Conservation (phyloP, 1,140 invertebrate genomes). For the Metopolophium dirhodum region DNA sequence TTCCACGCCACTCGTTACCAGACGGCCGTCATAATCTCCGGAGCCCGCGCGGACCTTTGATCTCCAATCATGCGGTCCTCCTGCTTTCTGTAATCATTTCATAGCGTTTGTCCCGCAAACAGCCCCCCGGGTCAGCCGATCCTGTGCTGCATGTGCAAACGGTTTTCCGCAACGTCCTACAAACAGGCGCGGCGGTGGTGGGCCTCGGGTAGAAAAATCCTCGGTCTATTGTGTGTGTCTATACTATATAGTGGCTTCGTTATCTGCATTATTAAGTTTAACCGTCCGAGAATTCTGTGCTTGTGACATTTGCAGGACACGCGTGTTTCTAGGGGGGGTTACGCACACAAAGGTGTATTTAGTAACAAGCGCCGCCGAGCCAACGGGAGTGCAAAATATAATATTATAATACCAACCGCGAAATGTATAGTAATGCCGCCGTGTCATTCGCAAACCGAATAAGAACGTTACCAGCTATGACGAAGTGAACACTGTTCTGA, state of each 20-base stretch:
- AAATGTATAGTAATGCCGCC: not conserved
- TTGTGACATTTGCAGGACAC: not conserved
- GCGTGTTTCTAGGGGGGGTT: not conserved
- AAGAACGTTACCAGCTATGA: not conserved
- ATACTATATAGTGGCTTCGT: not conserved
- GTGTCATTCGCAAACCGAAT: not conserved
- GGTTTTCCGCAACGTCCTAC: not conserved
- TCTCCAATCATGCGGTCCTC: not conserved
- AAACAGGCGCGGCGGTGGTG: too few species aligned
- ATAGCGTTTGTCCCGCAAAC: constrained; percentile 22
- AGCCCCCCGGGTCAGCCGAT: constrained; percentile 7
- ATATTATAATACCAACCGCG: not conserved
- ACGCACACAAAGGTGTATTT: not conserved
- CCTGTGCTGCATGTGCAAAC: not conserved
- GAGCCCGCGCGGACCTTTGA: not conserved
- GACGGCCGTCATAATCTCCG: not conserved
- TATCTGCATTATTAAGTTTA: constrained; percentile 25
- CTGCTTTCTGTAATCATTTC: constrained; percentile 30
- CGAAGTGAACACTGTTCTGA: not conserved
- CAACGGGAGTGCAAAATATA: not conserved
- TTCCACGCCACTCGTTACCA: not conserved
- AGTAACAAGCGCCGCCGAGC: not conserved
- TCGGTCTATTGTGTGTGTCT: not conserved
- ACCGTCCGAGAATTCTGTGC: not conserved
- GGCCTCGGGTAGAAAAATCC: not conserved